Base-by-base conservation (phyloP, 2,113 vertebrate genomes). In the Embiotoca jacksoni region DNA sequence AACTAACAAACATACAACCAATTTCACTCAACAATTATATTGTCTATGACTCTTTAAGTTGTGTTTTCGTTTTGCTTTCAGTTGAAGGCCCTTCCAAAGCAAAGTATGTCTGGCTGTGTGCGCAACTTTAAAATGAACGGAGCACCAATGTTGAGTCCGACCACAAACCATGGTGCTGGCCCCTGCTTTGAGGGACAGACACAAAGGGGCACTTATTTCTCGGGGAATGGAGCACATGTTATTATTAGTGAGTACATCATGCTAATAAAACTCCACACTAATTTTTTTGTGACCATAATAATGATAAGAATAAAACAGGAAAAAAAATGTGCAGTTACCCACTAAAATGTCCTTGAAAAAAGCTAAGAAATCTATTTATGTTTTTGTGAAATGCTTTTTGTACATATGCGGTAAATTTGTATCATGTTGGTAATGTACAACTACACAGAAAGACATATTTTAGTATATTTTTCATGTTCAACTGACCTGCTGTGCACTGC, bases 201-300 rank as follows among this genome's bases (percentile, higher is more conserved):
- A 83, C 96, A 96, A 68, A 92, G 78, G 6, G 98, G 97, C 52
- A 92, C 95, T 59, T 97, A 96, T 84, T 99, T 99, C 92, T 95
- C 96, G 83, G 95, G 94, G 70, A 94, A 92, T 72, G 96, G 96
- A 72, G 95, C 95, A 31, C 94, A 96, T 53, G 72, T 96, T 54
- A 62, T 94, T 61, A 72, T 96, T 73, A 96, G 98, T 99, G 88
- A 96, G 88, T 85, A 41, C 15, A 46, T 23, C 16, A 46, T 16
- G n/a, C 7, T n/a, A 44, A 44, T 44, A 13, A 44, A 11, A 13
- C 13, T 11, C 10, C 41, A 44, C 41, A 44, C 10, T 11, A 44
- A 13, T 44, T 44, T 11, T 11, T 3, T 13, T 3, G 10, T 23
- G 16, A 0, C 3, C 15, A n/a, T 16, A 23, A 52, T 7, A 16